Conservation (phyloP, 2,888 invertebrate species). For the Drosophila glabriapex region DNA sequence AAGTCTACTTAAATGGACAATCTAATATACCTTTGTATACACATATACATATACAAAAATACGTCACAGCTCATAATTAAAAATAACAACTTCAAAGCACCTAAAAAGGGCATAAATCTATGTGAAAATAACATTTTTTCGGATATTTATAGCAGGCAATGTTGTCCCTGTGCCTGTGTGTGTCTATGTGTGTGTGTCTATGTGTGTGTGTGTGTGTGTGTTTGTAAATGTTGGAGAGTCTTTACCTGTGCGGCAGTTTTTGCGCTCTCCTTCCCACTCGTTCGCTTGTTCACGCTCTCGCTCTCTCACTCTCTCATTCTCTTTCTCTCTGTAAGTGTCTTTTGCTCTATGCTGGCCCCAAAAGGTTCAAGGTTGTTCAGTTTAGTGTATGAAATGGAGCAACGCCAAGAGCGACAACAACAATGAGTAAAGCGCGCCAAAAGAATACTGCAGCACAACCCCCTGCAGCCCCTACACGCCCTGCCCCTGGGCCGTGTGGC, state of each 20-base stretch:
- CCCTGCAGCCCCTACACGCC: background rate
- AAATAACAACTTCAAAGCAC: constrained; percentile 20
- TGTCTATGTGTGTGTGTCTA: constrained; percentile 12
- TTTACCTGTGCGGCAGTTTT: constrained; percentile 43
- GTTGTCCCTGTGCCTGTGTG: background rate
- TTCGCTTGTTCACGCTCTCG: background rate
- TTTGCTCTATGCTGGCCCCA: constrained; percentile 40
- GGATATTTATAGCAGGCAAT: constrained; percentile 51
- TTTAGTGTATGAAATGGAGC: constrained; percentile 50
- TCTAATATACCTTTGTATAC: background rate
- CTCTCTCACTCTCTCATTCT: background rate
- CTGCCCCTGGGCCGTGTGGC: background rate
- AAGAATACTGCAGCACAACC: constrained; percentile 20
- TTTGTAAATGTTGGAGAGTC: constrained; percentile 10
- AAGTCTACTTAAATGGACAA: background rate
- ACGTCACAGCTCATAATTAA: constrained; percentile 13
- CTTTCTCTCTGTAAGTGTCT: constrained; percentile 21
- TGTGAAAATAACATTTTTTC: constrained; percentile 39
- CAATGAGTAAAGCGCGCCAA: constrained; percentile 51
- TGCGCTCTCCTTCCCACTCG: constrained; percentile 11
- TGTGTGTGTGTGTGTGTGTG: constrained; percentile 1
- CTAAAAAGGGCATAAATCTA: constrained; percentile 16
- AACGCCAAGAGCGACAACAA: constrained; percentile 25
- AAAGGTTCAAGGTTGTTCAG: constrained; percentile 80
- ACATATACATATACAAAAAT: background rate